Evolutionary conservation across 2,113 vertebrate species (phyloP).

Genomic region (Macquaria ambigua): DNA sequence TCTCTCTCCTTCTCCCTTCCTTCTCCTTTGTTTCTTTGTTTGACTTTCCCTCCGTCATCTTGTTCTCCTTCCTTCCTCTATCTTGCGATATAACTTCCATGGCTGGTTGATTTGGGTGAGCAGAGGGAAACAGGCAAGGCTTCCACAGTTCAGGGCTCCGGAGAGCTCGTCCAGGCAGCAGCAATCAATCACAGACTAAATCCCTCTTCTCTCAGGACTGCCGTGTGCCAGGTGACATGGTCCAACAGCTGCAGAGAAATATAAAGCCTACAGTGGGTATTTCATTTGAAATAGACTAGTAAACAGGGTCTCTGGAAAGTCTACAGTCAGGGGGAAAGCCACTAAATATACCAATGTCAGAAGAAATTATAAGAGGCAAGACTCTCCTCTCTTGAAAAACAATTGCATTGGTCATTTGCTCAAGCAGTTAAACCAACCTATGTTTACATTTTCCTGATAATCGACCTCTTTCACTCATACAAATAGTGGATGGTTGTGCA

Average conservation of each 20-base stretch:
- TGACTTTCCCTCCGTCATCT: slow-evolving; percentile 39
- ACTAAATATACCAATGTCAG: neutral
- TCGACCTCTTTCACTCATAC: neutral
- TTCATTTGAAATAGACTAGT: slow-evolving; percentile 43
- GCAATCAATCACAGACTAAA: slow-evolving; percentile 79
- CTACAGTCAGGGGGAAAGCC: neutral
- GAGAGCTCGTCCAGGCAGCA: slow-evolving; percentile 71
- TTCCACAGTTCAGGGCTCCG: slow-evolving; percentile 75
- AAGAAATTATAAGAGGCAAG: neutral
- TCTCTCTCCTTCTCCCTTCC: neutral
- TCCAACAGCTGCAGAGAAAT: slow-evolving; percentile 70
- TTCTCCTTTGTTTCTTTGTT: slow-evolving; percentile 27
- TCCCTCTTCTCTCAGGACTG: slow-evolving; percentile 66
- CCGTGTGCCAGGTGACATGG: slow-evolving; percentile 66
- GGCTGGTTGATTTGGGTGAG: slow-evolving; percentile 77
- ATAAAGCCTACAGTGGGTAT: slow-evolving; percentile 38
- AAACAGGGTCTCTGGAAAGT: slow-evolving; percentile 17
- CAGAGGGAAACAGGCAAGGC: slow-evolving; percentile 66
- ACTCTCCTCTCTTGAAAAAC: neutral
- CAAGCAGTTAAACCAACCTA: neutral
- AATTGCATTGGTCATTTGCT: neutral
- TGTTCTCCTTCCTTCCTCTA: slow-evolving; percentile 31
- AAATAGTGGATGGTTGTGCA: neutral
- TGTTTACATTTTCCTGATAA: neutral
- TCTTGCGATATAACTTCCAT: slow-evolving; percentile 66